Evolutionary conservation across 2,113 vertebrate species (phyloP), one percentile per base, ranked within the genome.

Genomic region (Egretta garzetta): DNA sequence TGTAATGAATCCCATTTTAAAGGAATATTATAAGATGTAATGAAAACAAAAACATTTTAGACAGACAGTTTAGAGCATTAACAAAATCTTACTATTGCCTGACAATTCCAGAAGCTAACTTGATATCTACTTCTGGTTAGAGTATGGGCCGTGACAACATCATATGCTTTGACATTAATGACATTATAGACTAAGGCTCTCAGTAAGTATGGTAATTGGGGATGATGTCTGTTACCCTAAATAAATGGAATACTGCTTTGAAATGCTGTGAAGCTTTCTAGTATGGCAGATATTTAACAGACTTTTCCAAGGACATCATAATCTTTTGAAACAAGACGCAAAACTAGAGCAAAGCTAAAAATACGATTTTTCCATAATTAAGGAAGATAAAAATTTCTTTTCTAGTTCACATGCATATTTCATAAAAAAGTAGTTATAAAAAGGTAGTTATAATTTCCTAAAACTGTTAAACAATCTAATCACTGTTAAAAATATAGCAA

Each of bases 121-220:
- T 50, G 37, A 0, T 63, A 16, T 14, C 32, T 55, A 2, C 16
- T 92, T 67, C 45, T 85, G 56, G 6, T 71, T 50, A 35, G 47
- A 67, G 8, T 5, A 43, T 1, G 3, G 37, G 50, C n/a, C 2
- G 5, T 4, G 21, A 73, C 17, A 66, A 4, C 33, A 32, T 22
- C 30, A 9, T 4, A 17, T 27, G 6, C 39, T 91, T 43, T 77
- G 41, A 77, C 14, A 50, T 2, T 17, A 80, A 53, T 20, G 28
- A 22, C 19, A n/a, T 13, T 43, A 23, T 67, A 83, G 30, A 32
- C 43, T 35, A 30, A 49, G 11, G 47, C 1, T 35, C 10, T 41
- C 13, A 17, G 7, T 32, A 30, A 71, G 10, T 41, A 14, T 17
- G 12, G 8, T 27, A 87, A 70, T 1, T n/a, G 20, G 22, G 21